A percentile compares a stretch with the other conserved stretches of the same genome.
These are phyloP conservation scores for Steromphala cineraria DNA, from an alignment of 2,888 invertebrate species.

Conservation along the genomic window DNA sequence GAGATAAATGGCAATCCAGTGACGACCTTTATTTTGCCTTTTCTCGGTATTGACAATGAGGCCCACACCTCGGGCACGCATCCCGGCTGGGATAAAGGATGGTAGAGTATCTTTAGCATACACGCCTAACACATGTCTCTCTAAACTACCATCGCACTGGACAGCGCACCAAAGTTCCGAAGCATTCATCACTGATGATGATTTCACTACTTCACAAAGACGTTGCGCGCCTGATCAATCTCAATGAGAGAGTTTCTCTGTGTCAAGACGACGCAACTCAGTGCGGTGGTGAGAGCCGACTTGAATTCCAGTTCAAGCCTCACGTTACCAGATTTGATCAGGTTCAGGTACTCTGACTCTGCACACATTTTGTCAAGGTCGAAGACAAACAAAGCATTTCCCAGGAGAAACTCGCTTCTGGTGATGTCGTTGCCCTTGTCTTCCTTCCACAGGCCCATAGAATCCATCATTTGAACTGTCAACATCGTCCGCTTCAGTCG, in stretches of 20 bases:
- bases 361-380: not conserved
- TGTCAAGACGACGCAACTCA: not conserved
- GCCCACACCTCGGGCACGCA: not conserved
- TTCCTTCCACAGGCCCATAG: not conserved
- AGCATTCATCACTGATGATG: not conserved
- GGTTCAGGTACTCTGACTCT: not conserved
- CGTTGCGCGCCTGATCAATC: not conserved
- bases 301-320: not conserved
- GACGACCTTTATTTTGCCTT: not conserved
- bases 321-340: not conserved
- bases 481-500: not conserved
- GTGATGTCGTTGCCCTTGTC: not conserved
- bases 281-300: not conserved
- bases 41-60: not conserved
- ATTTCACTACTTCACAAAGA: not conserved
- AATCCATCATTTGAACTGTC: not conserved
- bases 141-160: not conserved
- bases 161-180: not conserved
- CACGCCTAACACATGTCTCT: not conserved
- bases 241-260: not conserved
- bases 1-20: slow-evolving; percentile 6
- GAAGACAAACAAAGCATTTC: not conserved
- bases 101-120: slow-evolving; percentile 5
- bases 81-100: not conserved
- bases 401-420: slow-evolving; percentile 13